These are phyloP conservation scores for Anguilla megastoma DNA, from an alignment of 2,797 vertebrate species.

Conservation along the genomic window DNA sequence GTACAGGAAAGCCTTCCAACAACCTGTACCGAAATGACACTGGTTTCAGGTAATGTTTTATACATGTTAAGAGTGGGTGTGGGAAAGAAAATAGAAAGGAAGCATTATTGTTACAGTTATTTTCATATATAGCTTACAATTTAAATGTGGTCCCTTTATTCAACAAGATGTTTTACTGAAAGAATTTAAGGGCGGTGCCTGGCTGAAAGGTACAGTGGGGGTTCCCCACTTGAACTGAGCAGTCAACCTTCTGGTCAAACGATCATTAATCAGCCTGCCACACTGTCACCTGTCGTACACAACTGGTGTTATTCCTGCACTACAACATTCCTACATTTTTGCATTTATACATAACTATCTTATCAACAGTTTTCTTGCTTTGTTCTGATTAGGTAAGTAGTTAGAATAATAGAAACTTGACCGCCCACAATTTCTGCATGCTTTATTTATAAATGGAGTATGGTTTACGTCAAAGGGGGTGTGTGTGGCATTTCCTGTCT, in stretches of 20 bases:
- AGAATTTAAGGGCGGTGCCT: too few species aligned
- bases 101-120: too few species aligned
- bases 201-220: too few species aligned
- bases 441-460: not conserved
- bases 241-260: too few species aligned
- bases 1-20: not conserved
- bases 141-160: too few species aligned
- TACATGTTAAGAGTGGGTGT: too few species aligned
- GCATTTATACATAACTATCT: not conserved
- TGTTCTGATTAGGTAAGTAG: not conserved
- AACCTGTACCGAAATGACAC: not conserved
- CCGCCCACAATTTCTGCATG: not conserved
- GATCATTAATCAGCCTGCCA: too few species aligned
- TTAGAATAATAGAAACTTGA: not conserved
- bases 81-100: too few species aligned
- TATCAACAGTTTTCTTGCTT: not conserved
- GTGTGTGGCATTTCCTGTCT: not conserved
- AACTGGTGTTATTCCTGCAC: not conserved
- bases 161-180: too few species aligned
- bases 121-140: too few species aligned
- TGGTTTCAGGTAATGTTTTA: not conserved
- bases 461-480: not conserved
- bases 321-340: not conserved
- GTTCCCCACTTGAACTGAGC: too few species aligned
- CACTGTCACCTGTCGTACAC: too few species aligned